Percentiles rank a stretch among this genome's conserved stretches.
These are phyloP conservation scores for Microctenopoma steveboyesi DNA, from an alignment of 2,797 vertebrate species.

Conservation along the genomic window DNA sequence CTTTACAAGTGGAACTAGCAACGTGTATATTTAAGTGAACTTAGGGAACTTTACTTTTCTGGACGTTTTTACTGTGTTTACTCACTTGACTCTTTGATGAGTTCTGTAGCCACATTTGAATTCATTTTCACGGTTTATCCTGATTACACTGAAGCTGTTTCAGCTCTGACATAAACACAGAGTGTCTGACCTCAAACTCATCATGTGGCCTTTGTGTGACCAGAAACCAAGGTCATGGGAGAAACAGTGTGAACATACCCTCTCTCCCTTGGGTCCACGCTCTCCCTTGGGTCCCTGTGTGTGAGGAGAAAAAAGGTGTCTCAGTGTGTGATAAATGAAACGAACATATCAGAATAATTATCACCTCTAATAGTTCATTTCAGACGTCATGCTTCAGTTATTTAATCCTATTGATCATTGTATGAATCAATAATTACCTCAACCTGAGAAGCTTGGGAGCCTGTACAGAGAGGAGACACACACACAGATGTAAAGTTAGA, in stretches of 20 bases:
- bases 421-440: constrained; percentile 74
- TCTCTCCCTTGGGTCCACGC: constrained; percentile 89
- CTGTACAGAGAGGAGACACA: constrained; percentile 58
- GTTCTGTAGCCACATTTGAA: neutral
- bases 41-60: no score
- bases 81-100: no score
- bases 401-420: neutral
- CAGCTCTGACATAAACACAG: neutral
- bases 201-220: neutral
- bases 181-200: constrained; percentile 8
- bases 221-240: constrained; percentile 9
- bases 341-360: neutral
- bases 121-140: neutral
- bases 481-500: neutral
- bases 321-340: neutral
- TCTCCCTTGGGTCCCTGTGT: constrained; percentile 88
- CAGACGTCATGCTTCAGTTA: neutral
- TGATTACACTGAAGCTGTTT: neutral
- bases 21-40: no score
- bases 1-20: no score
- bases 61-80: no score
- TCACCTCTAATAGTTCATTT: neutral
- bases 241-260: constrained; percentile 79
- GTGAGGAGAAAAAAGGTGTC: neutral
- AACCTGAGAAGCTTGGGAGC: constrained; percentile 69